A percentile compares a stretch with the other conserved stretches of the same genome.
phyloP scores from a whole-genome alignment of 2,888 invertebrate genomes.

The Calameuta filiformis region DNA sequence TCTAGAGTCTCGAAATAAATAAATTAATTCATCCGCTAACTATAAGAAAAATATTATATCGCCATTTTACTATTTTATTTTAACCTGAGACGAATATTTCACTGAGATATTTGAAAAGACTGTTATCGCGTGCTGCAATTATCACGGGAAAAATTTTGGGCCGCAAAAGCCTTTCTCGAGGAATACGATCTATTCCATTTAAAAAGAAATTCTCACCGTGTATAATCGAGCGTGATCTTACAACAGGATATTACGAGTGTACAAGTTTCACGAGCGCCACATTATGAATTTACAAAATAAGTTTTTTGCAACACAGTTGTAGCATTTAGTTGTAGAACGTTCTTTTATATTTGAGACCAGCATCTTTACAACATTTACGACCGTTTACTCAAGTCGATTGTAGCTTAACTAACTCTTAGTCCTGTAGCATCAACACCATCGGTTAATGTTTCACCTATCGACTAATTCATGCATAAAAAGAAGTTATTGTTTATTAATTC shows the following conservation, averaged over 20 bases:
- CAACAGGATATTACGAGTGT: not conserved
- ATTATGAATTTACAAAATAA: not conserved
- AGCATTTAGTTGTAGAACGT: conserved; percentile 47
- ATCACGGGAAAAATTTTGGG: not conserved
- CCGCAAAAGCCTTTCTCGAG: not conserved
- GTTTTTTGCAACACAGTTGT: conserved; percentile 38
- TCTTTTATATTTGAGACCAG: conserved; percentile 44
- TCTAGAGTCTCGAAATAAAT: not conserved
- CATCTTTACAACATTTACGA: conserved; percentile 1
- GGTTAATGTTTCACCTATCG: conserved; percentile 5
- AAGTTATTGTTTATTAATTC: not conserved
- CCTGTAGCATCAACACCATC: not conserved
- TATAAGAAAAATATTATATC: not conserved
- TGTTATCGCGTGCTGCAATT: not conserved
- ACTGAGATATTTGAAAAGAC: not conserved
- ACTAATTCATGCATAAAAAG: not conserved
- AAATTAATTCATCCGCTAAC: not conserved
- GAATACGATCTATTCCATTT: not conserved
- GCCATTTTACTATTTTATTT: not conserved
- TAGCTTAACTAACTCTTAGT: not conserved
- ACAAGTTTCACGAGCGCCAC: not conserved
- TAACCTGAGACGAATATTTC: not conserved
- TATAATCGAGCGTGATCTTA: not conserved
- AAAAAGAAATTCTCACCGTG: not conserved
- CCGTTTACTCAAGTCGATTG: not conserved